Evolutionary conservation across 2,113 vertebrate genomes (phyloP), one percentile per base, ranked within the genome.

Genomic region (Stegastes partitus): DNA sequence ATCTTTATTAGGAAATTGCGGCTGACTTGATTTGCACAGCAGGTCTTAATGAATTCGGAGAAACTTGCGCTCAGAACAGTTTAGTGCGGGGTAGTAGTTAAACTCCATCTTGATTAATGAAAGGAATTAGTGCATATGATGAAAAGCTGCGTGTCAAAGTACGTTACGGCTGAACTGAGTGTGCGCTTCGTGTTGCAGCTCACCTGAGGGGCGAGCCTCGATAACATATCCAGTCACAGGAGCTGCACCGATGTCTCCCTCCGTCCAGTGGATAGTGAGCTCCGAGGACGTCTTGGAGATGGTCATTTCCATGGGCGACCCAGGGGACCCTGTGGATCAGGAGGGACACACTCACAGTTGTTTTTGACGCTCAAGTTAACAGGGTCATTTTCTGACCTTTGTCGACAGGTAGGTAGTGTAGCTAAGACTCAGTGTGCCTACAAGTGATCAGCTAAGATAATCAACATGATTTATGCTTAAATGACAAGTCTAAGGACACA

Each of bases 151-250:
- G 0, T 18, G 59, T 23, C 14, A 16, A 63, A 42, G 9, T 34
- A 5, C 28, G n/a, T 31, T 19, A n/a, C 1, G 18, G 8, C 11
- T 57, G 22, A 57, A 4, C 39, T 2, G 5, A 11, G 42, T 0
- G 23, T 28, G 22, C 3, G 0, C 2, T 42, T 51, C 12, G 39
- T 51, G 42, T 19, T 25, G 6, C 0, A 34, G 22, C 87, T 91
- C 72, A 99, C 98, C 98, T 94, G 97, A 99, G 23, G 97, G 95
- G 31, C 97, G 94, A 54, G 97, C 96, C 92, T 99, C 97, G 21
- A 99, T 96, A 23, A 97, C 88, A 11, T 97, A 99, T 55, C 98
- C 96, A 0, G 93, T 96, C 50, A 97, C 94, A 19, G 95, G 95
- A 0, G 94, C 94, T 39, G 83, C 82, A 45, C 97, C 98, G 0